Evolutionary conservation across 1,140 invertebrate species (phyloP), one percentile per base, ranked within the genome.

Genomic region (Paramacrobiotus metropolitanus): DNA sequence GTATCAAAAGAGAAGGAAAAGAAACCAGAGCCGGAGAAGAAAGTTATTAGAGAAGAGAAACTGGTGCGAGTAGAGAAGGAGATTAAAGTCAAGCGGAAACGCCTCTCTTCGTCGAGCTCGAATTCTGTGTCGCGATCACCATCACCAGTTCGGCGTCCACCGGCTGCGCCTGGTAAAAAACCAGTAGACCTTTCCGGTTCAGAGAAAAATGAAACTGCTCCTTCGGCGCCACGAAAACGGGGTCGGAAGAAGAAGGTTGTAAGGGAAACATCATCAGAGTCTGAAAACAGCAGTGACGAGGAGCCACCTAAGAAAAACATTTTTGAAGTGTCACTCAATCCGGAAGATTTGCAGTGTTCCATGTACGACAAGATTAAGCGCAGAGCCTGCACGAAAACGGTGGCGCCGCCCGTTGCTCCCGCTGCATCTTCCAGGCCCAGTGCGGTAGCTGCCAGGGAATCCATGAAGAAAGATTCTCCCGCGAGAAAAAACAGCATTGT

Each of bases 291-390:
- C 34, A 9, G 9, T 40, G 9, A 9, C 9, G 34, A 40, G 9
- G 34, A 40, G 34, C 34, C 34, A 40, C 34, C 34, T n/a, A 40
- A 40, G 34, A 40, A 40, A n/a, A 40, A 40, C 34, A 40, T 40
- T 9, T 40, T 40, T 40, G 34, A 40, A 40, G 34, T 40, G 34
- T 40, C 34, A n/a, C 34, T 40, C 9, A 40, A 40, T n/a, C 34
- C 34, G 67, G 87, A 84, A 64, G 86, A 86, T 1, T 83, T 83
- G 18, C 93, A 91, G 69, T 87, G 91, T 63, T 94, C 90, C 31
- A 96, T 96, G 91, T 96, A 96, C 71, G 92, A 95, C 70, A 94
- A 94, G 74, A 89, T 96, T 0, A 96, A 96, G 74, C 86, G 89
- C 2, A 80, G 90, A 44, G 92, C 88, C 29, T 90, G 72, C 64